Evolutionary conservation across 2,113 vertebrate genomes (phyloP).

Genomic region (Syngnathoides biaculeatus): DNA sequence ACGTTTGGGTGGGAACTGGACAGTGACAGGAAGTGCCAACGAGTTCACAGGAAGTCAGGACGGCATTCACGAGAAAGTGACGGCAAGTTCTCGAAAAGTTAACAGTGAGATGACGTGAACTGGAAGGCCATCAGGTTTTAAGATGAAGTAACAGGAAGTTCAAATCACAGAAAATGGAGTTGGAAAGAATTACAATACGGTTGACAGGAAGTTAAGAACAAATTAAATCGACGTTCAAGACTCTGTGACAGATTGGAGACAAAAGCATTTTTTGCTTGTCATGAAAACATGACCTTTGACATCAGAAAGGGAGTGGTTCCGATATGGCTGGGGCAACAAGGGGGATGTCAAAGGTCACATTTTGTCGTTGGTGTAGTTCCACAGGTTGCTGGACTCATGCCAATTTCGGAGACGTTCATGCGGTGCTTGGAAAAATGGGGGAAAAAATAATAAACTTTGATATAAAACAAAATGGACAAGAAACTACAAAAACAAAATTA

Average conservation of each 20-base stretch:
- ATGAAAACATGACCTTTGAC: conserved; percentile 39
- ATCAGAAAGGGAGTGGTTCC: conserved; percentile 1
- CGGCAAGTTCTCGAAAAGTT: too few species aligned
- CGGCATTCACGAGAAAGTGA: too few species aligned
- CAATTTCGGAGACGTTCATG: not conserved
- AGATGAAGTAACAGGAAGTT: too few species aligned
- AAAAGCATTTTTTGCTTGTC: conserved; percentile 22
- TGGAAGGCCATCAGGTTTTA: too few species aligned
- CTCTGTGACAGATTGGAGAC: conserved; percentile 30
- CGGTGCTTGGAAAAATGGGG: conserved; percentile 31
- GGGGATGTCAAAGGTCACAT: conserved; percentile 43
- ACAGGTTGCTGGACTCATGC: not conserved
- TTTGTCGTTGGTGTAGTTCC: conserved; percentile 2
- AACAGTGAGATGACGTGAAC: too few species aligned
- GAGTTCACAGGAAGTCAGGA: too few species aligned
- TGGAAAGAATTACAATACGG: too few species aligned
- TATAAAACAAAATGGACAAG: not conserved
- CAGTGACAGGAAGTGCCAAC: not conserved
- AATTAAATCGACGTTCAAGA: not conserved
- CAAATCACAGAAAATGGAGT: too few species aligned
- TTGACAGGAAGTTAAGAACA: not conserved
- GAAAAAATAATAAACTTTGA: not conserved
- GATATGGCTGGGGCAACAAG: not conserved
- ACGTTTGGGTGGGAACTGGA: not conserved
- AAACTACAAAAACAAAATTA: not conserved